Conservation (phyloP, 2,888 invertebrate species). For the Heliconius hortense region DNA sequence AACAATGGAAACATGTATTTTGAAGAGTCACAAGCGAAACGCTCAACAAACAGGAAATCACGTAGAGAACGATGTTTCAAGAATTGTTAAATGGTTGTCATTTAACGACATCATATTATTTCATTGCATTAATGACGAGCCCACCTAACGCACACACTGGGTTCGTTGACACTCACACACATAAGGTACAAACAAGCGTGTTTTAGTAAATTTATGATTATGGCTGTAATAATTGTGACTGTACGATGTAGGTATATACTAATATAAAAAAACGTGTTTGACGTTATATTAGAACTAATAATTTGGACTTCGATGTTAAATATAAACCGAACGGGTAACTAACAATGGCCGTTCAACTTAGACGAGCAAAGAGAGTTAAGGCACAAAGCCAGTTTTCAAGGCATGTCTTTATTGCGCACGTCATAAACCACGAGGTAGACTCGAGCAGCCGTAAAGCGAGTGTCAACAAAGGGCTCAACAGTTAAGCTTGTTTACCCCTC, state of each 20-base stretch:
- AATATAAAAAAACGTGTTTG: not conserved
- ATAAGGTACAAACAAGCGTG: conserved; percentile 25
- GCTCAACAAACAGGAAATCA: conserved; percentile 71
- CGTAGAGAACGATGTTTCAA: conserved; percentile 63
- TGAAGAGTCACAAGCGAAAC: conserved; percentile 55
- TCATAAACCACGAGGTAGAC: conserved; percentile 61
- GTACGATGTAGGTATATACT: not conserved
- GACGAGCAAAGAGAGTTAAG: conserved; percentile 43
- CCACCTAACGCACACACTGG: conserved; percentile 40
- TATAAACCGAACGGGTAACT: not conserved
- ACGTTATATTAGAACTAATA: not conserved
- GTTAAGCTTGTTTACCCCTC: conserved; percentile 74
- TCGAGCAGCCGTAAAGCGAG: conserved; percentile 68
- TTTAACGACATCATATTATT: conserved; percentile 45
- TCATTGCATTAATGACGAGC: conserved; percentile 43
- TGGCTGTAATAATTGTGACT: conserved; percentile 6
- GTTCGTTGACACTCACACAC: conserved; percentile 45
- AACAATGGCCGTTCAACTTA: conserved; percentile 50
- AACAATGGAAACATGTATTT: conserved; percentile 66
- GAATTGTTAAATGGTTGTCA: conserved; percentile 59
- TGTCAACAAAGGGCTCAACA: conserved; percentile 77
- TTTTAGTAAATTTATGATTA: conserved; percentile 24
- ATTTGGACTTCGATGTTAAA: conserved; percentile 6
- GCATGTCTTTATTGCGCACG: conserved; percentile 60
- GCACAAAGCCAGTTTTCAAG: conserved; percentile 21